Evolutionary conservation across 2,888 invertebrate genomes (phyloP).

Genomic region (Noctua fimbriata): DNA sequence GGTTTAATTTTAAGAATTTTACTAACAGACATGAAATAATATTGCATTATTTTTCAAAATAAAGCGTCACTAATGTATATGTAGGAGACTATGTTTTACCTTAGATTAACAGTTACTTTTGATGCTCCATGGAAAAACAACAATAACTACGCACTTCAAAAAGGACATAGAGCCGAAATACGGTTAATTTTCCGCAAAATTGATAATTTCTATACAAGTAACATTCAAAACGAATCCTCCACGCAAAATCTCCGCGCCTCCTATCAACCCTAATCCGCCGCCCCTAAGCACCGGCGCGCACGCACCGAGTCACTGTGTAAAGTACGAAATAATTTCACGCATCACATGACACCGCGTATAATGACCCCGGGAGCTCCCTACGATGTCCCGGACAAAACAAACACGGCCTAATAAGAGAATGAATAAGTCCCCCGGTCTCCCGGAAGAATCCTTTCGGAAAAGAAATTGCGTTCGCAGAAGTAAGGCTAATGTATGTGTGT

Average conservation of each 20-base stretch:
- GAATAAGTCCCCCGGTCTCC: constrained; percentile 71
- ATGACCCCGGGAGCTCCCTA: constrained; percentile 85
- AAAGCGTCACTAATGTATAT: background rate
- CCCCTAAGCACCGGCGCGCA: constrained; percentile 80
- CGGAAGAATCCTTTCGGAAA: constrained; percentile 73
- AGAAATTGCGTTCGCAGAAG: constrained; percentile 68
- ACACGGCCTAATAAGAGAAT: constrained; percentile 83
- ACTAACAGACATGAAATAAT: background rate
- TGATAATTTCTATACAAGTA: background rate
- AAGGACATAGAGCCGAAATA: background rate
- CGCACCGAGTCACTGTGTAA: constrained; percentile 87
- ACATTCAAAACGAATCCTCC: background rate
- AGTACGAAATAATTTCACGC: constrained; percentile 91
- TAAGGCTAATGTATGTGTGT: constrained; percentile 66
- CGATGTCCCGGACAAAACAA: constrained; percentile 82
- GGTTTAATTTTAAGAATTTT: background rate
- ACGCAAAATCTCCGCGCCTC: constrained; percentile 35
- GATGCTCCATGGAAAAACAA: background rate
- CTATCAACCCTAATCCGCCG: constrained; percentile 73
- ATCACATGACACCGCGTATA: constrained; percentile 88
- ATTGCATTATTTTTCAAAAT: background rate
- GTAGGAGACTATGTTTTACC: background rate
- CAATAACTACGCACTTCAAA: background rate
- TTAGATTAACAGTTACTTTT: background rate
- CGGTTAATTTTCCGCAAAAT: background rate